These are phyloP conservation scores for Eospalax fontanierii DNA, from an alignment of 2,797 vertebrate genomes.

Conservation along the genomic window DNA sequence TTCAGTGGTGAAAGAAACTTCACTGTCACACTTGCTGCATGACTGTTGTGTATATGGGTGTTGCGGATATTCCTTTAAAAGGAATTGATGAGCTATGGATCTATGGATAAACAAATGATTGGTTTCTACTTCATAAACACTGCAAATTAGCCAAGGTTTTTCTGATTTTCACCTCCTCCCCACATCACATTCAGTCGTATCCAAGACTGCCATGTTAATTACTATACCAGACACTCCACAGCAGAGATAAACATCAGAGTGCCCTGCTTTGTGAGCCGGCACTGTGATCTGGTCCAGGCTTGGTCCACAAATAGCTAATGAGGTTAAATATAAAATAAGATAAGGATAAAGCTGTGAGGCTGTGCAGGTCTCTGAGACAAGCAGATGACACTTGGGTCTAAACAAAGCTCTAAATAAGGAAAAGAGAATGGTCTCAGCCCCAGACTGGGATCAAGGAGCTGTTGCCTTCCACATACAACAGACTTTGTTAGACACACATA, in stretches of 20 bases:
- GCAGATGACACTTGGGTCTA: conserved; percentile 70
- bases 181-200: conserved; percentile 66
- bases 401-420: conserved; percentile 78
- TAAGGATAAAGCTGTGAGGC: conserved; percentile 73
- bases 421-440: conserved; percentile 36
- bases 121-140: conserved; percentile 65
- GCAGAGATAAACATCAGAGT: conserved; percentile 78
- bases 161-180: neutral
- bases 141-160: conserved; percentile 56
- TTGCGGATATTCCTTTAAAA: conserved; percentile 2
- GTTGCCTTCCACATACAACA: neutral
- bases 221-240: conserved; percentile 66
- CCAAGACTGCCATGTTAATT: conserved; percentile 76
- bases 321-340: conserved; percentile 83
- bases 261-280: conserved; percentile 60
- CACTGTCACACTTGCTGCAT: neutral
- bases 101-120: conserved; percentile 56
- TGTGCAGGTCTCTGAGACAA: conserved; percentile 75
- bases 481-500: neutral
- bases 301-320: conserved; percentile 74
- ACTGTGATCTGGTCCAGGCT: conserved; percentile 72
- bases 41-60: neutral
- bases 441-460: conserved; percentile 39
- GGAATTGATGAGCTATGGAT: neutral
- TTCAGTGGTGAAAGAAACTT: neutral